Conservation (phyloP, 2,888 invertebrate species). For the Drosophila siamana region DNA sequence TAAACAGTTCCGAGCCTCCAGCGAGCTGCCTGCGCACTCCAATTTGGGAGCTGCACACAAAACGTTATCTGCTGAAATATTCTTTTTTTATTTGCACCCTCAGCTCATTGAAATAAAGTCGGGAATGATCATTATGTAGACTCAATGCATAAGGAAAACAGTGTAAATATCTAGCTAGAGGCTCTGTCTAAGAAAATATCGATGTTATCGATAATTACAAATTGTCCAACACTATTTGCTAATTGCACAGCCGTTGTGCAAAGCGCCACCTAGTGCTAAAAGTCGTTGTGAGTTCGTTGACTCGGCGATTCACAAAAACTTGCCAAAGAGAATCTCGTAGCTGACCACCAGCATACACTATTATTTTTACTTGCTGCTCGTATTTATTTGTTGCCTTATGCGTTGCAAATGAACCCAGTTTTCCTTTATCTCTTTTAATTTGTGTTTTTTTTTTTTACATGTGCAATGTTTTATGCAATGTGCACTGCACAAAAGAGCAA, state of each 20-base stretch:
- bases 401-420: slow-evolving; percentile 47
- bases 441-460: slow-evolving; percentile 23
- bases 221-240: too few species aligned
- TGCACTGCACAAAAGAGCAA: slow-evolving; percentile 10
- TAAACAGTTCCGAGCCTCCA: too few species aligned
- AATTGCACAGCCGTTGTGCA: background rate
- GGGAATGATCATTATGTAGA: background rate
- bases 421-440: slow-evolving; percentile 30
- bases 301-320: background rate
- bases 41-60: slow-evolving; percentile 16
- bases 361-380: slow-evolving; percentile 4
- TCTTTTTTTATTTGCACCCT: background rate
- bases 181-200: too few species aligned
- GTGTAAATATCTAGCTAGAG: too few species aligned
- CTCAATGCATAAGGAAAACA: too few species aligned
- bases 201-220: background rate
- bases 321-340: background rate
- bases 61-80: slow-evolving; percentile 41
- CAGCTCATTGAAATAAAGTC: background rate
- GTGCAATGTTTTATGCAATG: slow-evolving; percentile 25
- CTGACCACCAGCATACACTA: background rate
- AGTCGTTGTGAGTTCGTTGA: background rate
- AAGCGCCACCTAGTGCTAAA: background rate
- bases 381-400: slow-evolving; percentile 32
- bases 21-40: slow-evolving; percentile 1